Evolutionary conservation across 1,140 invertebrate genomes (phyloP), one percentile per base, ranked within the genome.

Genomic region (Rhyacophila brunnea): DNA sequence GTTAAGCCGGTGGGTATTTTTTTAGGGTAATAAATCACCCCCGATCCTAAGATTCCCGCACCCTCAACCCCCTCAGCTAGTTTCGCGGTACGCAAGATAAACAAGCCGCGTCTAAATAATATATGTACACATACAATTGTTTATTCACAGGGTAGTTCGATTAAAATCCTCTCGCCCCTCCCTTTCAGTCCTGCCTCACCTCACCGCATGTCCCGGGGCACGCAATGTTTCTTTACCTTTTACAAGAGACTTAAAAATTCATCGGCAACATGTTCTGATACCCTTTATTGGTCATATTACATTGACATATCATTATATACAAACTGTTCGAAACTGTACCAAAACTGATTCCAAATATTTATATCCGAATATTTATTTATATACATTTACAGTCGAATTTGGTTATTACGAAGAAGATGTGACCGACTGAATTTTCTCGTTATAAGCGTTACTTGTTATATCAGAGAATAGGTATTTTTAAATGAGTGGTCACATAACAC

Each of bases 101-200:
- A 38, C 54, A 38, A 45, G 45, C 44, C 44, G 52, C 47, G 43
- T 38, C 19, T 61, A 47, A 61, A 61, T 61, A 61, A 61, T 54
- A 55, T 36, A 61, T 61, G 58, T 55, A 55, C 46, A 49, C 51
- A 54, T 62, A 53, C 53, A 45, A 62, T 62, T 62, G 52, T 62
- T 62, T 62, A 62, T 62, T 62, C 56, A 62, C 60, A 35, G 60
- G 60, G 52, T 36, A 48, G 60, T 62, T 62, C 60, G 60, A 62
- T 62, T 62, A 57, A 62, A 62, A 52, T 47, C 52, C 46, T 42
- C 35, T 38, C 42, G 44, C 50, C 40, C 60, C 38, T 15, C 20
- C 10, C 58, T 34, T 17, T 35, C n/a, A 38, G 40, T 38, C 45
- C 47, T 54, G 47, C 35, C 23, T n/a, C n/a, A n/a, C 14, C 10